Evolutionary conservation across 1,140 invertebrate genomes (phyloP), one percentile per base, ranked within the genome.

Genomic region (Lysiphlebus fabarum): DNA sequence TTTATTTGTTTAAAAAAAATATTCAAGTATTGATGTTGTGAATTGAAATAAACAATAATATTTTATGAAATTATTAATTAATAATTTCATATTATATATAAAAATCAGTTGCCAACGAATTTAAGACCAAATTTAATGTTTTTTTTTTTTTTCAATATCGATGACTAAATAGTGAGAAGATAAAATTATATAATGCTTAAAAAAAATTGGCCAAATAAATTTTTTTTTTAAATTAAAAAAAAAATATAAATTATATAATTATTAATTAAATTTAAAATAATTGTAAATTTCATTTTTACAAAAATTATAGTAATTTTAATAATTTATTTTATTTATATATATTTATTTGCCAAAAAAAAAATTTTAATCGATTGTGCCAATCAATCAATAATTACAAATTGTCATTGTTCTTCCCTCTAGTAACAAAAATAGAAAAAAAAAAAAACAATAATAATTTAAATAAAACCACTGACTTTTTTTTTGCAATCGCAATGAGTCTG

Each of bases 41-140:
- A 65, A 70, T 60, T 65, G 58, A 59, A 63, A 65, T 67, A 65
- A 66, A 64, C 64, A 70, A 71, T 65, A 62, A 71, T 72, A 67
- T 71, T 71, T 73, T 64, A 65, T 72, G 62, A 65, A 71, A 61
- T 72, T 67, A 68, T 61, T 69, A 71, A 64, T 26, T n/a, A 26
- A 26, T 26, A 26, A 26, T 26, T 26, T 26, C 17, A 26, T 26
- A 26, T 26, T 2, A 26, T 26, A 26, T 26, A 26, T 26, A 26
- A 26, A n/a, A 26, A 61, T 59, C 59, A 68, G 61, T 61, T 67
- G 64, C 67, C 67, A 69, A 69, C 69, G 67, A 70, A 69, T 67
- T 60, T 67, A 62, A 62, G 67, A 70, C 66, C 67, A 69, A 70
- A 62, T 7, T 53, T 8, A 57, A 33, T n/a, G n/a, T n/a, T n/a